These are phyloP conservation scores for Ictidomys tridecemlineatus DNA, from an alignment of 2,113 vertebrate genomes.

Conservation along the genomic window DNA sequence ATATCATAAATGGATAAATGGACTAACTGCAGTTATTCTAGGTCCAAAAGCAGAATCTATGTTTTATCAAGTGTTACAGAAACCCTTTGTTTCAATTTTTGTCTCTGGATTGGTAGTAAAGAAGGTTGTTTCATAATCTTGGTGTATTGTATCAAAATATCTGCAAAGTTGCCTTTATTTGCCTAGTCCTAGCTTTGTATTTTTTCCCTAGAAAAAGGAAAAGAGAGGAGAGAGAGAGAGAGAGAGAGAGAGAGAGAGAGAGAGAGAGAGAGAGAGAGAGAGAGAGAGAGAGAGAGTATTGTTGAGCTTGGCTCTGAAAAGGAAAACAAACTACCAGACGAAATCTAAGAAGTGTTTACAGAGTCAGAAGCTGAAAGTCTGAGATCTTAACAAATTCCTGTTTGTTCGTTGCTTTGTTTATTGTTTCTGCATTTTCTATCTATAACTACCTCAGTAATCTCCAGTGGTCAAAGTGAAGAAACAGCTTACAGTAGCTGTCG, in stretches of 20 bases:
- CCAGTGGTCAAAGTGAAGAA: constrained; percentile 44
- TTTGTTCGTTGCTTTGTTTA: neutral
- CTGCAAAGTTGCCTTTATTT: neutral
- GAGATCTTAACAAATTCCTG: neutral
- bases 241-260: too few relatives aligned
- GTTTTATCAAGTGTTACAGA: neutral
- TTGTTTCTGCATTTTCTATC: constrained; percentile 20
- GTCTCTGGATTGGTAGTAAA: neutral
- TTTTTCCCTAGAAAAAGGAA: neutral
- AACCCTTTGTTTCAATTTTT: neutral
- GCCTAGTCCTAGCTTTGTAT: neutral
- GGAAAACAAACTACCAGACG: neutral
- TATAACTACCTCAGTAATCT: neutral
- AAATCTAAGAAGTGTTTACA: neutral
- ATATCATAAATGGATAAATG: neutral
- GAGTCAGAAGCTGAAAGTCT: neutral
- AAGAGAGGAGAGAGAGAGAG: neutral
- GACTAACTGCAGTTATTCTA: neutral
- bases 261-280: too few relatives aligned
- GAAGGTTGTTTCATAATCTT: neutral
- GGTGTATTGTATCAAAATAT: neutral
- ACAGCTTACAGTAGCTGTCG: neutral
- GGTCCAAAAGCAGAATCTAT: neutral
- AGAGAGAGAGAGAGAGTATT: neutral
- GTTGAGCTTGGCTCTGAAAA: constrained; percentile 11